phyloP scores from a whole-genome alignment of 2,113 vertebrate species.

The Peromyscus polionotus region DNA sequence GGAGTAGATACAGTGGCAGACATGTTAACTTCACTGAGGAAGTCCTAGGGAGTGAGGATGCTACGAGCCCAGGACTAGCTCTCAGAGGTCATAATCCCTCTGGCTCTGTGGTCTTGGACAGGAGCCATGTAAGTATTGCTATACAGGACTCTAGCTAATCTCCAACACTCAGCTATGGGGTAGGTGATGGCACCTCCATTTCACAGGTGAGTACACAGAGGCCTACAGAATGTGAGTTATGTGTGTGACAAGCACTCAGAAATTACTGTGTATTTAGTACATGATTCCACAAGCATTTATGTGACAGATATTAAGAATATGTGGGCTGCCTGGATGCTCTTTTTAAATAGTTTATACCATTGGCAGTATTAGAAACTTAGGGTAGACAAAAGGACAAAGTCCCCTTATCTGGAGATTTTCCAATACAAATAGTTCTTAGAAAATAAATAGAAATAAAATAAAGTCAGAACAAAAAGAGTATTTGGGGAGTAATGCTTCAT shows the following conservation, averaged over 20 bases:
- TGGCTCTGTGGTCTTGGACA: neutral
- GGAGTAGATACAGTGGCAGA: neutral
- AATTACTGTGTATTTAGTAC: neutral
- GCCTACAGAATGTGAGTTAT: neutral
- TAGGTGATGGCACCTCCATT: neutral
- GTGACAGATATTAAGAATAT: neutral
- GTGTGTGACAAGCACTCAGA: neutral
- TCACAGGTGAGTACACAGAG: neutral
- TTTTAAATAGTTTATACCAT: neutral
- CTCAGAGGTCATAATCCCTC: neutral
- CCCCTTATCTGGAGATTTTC: neutral
- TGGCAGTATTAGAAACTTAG: neutral
- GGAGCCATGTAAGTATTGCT: neutral
- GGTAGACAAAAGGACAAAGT: neutral
- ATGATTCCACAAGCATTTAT: neutral
- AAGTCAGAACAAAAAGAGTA: neutral
- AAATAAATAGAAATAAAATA: neutral
- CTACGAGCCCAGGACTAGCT: neutral
- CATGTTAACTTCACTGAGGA: neutral
- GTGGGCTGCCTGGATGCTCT: neutral
- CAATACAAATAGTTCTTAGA: neutral
- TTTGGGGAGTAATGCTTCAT: neutral
- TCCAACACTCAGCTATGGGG: neutral
- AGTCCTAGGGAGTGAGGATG: neutral
- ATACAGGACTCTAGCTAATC: neutral